Evolutionary conservation across 2,113 vertebrate genomes (phyloP).

Genomic region (Podarcis muralis): DNA sequence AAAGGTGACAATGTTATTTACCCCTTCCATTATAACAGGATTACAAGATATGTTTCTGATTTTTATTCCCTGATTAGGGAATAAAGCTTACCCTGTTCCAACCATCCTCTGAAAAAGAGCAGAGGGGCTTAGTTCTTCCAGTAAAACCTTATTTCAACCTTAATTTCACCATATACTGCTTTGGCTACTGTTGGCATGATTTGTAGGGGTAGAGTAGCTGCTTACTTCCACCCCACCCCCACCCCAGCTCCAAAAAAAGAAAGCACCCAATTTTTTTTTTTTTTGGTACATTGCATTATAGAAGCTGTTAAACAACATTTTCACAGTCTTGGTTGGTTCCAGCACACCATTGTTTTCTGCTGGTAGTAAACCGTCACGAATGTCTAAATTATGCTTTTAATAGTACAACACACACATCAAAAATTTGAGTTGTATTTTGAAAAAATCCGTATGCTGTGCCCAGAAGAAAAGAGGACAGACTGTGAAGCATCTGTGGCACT

Average conservation of each 20-base stretch:
- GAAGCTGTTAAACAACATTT: constrained; percentile 26
- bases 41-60: constrained; percentile 19
- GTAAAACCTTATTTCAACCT: not conserved
- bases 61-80: constrained; percentile 24
- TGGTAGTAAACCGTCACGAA: constrained; percentile 47
- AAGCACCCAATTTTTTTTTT: constrained; percentile 8
- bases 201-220: not conserved
- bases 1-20: constrained; percentile 11
- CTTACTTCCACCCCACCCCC: not conserved
- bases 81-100: not conserved
- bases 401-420: constrained; percentile 15
- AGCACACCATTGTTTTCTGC: constrained; percentile 39
- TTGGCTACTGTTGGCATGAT: not conserved
- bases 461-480: constrained; percentile 70
- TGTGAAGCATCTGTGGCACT: constrained; percentile 74
- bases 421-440: constrained; percentile 36
- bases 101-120: not conserved
- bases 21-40: not conserved
- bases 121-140: not conserved
- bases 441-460: constrained; percentile 48
- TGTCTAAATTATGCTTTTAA: constrained; percentile 57
- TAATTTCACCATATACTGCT: not conserved
- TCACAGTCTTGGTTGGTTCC: constrained; percentile 11
- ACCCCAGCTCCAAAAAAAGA: not conserved
- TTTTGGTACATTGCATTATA: not conserved